Base-by-base conservation (phyloP, 2,113 vertebrate species). In the Salminus brasiliensis region DNA sequence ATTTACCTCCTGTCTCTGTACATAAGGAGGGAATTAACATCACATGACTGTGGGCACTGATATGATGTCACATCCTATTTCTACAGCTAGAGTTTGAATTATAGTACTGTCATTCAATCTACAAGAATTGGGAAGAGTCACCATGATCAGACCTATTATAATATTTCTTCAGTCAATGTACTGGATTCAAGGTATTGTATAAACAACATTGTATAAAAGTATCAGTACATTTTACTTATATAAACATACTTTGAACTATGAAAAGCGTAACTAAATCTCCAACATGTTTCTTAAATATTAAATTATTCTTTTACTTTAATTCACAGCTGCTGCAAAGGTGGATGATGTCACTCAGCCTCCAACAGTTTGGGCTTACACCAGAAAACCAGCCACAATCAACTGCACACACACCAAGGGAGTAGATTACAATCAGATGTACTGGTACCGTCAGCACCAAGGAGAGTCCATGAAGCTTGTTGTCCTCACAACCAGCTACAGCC, bases 331-430 rank as follows among this genome's bases (percentile, higher is more conserved):
- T 29, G 79, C 74, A n/a, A 76, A 81, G 0, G 76, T 4, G 5
- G 76, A 60, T 67, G 72, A 77, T 81, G 85, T 88, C 43, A 60
- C 15, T 45, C 87, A 91, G 59, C 80, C 81, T 66, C 16, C 16
- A 23, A 13, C 34, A 11, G 39, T 65, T 65, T 72, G 60, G 41
- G 52, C 21, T 29, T 0, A 25, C 18, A 32, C 4, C 6, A 75
- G 79, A 6, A 39, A 77, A 65, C 57, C 79, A 30, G 85, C 69
- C 45, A 71, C 79, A 29, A 47, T 82, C 3, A 43, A 49, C 53
- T 74, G 78, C 15, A 41, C 15, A 55, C 78, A 80, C 12, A 73
- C 16, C 11, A 80, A 73, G 5, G 60, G 15, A 65, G 1, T 13
- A 23, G 4, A 1, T 49, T 72, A 85, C 16, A 8, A 52, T 18